A percentile compares a stretch with the other conserved stretches of the same genome.
Evolutionary conservation across 2,797 vertebrate species (phyloP).

Genomic region (Anabas testudineus): DNA sequence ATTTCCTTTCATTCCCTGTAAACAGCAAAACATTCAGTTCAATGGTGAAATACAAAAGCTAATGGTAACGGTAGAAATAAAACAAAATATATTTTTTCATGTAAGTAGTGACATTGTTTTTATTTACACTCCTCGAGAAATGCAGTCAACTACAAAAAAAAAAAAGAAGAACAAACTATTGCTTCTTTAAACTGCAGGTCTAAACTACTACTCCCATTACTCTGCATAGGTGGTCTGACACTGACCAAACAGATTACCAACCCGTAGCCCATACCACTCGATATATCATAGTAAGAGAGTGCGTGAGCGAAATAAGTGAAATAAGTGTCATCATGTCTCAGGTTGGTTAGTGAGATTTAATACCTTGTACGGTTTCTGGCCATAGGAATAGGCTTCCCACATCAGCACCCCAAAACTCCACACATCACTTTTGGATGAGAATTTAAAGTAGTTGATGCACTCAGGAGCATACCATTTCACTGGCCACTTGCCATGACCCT

Average conservation of each 20-base stretch:
- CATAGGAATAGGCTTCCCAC: constrained; percentile 96
- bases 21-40: not conserved
- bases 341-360: constrained; percentile 5
- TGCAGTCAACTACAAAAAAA: too few species aligned
- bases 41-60: not conserved
- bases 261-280: not conserved
- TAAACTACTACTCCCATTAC: not conserved
- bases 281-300: not conserved
- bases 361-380: constrained; percentile 96
- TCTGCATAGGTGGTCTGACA: not conserved
- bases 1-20: constrained; percentile 95
- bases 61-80: too few species aligned
- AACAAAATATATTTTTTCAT: too few species aligned
- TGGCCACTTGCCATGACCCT: constrained; percentile 95
- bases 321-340: not conserved
- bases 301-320: not conserved
- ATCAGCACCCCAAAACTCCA: constrained; percentile 98
- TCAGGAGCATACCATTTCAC: constrained; percentile 99
- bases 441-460: constrained; percentile 95
- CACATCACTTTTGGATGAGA: constrained; percentile 97
- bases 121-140: too few species aligned
- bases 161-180: too few species aligned
- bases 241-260: too few species aligned
- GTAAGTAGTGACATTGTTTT: too few species aligned
- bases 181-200: not conserved